These are phyloP conservation scores for Psephotus haematonotus DNA, from an alignment of 2,113 vertebrate species.

Conservation along the genomic window DNA sequence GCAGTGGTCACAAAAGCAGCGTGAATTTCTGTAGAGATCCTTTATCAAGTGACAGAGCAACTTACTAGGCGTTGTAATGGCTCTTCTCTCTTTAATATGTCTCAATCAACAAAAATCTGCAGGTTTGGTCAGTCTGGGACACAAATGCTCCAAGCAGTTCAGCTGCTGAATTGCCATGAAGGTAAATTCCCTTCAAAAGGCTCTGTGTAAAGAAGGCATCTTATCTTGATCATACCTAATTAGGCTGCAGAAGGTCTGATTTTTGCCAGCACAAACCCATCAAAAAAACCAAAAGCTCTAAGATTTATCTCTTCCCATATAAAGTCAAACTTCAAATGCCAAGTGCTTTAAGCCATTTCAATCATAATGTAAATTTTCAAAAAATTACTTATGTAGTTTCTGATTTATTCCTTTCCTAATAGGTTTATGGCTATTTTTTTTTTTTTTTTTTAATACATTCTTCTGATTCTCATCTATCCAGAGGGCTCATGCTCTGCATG, in stretches of 20 bases:
- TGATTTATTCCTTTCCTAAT: constrained; percentile 40
- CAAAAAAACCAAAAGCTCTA: constrained; percentile 10
- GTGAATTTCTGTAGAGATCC: not conserved
- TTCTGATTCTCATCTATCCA: constrained; percentile 3
- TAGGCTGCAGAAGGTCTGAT: not conserved
- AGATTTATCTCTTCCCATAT: constrained; percentile 8
- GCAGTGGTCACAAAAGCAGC: fast-evolving
- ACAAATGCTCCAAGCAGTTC: not conserved
- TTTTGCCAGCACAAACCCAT: not conserved
- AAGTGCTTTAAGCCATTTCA: constrained; percentile 48
- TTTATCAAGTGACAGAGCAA: not conserved
- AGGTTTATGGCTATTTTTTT: not conserved
- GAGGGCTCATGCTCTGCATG: not conserved
- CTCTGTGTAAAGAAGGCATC: not conserved
- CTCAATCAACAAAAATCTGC: not conserved
- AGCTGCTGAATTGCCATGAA: not conserved
- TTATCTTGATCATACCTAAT: not conserved
- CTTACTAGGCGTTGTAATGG: not conserved
- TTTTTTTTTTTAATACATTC: not conserved
- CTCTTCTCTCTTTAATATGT: not conserved
- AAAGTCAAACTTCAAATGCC: constrained; percentile 51
- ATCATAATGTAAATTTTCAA: constrained; percentile 30
- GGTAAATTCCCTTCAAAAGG: not conserved
- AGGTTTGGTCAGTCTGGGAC: not conserved
- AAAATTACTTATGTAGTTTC: constrained; percentile 25